Conservation (phyloP, 2,797 vertebrate genomes). For the Allenopithecus nigroviridis region DNA sequence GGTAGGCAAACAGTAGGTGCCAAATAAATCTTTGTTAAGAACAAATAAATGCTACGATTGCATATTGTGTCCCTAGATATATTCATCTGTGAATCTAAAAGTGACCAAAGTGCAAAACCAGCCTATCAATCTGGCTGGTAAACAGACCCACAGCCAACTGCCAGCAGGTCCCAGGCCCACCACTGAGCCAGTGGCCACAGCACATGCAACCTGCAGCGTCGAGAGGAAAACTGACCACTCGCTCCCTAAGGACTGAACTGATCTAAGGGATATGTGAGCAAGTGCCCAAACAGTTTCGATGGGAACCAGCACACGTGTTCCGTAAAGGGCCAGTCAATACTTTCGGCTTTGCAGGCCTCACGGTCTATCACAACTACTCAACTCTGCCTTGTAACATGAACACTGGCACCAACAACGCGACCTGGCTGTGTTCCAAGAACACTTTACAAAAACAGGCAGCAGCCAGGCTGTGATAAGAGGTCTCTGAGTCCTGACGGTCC, state of each 20-base stretch:
- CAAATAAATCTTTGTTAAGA: neutral
- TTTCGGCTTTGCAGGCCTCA: neutral
- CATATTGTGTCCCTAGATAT: neutral
- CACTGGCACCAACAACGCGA: fast-evolving
- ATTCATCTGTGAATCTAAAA: neutral
- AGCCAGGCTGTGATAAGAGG: neutral
- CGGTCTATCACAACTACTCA: neutral
- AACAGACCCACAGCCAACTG: neutral
- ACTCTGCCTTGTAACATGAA: neutral
- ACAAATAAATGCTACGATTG: neutral
- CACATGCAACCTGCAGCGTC: no score
- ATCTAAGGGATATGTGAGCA: fast-evolving
- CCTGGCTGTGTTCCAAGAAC: fast-evolving
- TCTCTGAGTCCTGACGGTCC: neutral
- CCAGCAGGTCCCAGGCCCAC: neutral
- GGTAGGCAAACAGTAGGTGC: neutral
- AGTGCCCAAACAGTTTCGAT: neutral
- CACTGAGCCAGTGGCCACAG: neutral
- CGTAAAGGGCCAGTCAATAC: neutral
- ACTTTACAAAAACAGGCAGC: neutral
- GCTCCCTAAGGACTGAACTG: neutral
- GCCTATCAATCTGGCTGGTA: neutral
- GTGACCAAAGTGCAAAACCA: neutral
- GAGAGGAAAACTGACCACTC: fast-evolving
- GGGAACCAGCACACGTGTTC: neutral